Evolutionary conservation across 2,113 vertebrate genomes (phyloP).

Genomic region (Caretta caretta): DNA sequence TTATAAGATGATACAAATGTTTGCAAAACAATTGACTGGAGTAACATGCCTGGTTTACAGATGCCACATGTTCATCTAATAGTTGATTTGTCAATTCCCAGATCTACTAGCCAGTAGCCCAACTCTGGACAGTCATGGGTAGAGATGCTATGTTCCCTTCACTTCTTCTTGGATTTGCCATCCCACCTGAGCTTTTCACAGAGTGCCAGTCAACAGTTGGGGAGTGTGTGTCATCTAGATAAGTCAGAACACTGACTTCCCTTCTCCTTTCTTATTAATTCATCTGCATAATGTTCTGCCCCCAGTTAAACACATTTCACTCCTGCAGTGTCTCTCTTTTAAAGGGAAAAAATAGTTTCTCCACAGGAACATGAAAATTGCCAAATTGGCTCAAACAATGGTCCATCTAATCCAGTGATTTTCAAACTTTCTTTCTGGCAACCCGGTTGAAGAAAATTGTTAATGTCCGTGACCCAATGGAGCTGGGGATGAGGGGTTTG

Average conservation of each 20-base stretch:
- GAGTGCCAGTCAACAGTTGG: background rate
- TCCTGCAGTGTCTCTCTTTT: background rate
- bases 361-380: background rate
- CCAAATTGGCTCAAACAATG: background rate
- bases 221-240: constrained; percentile 4
- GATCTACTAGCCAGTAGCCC: fast-evolving
- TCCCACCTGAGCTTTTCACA: background rate
- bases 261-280: background rate
- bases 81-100: background rate
- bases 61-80: background rate
- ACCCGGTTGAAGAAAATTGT: too few species aligned
- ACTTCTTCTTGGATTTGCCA: background rate
- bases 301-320: constrained; percentile 14
- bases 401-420: background rate
- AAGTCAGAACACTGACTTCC: constrained; percentile 10
- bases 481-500: too few species aligned
- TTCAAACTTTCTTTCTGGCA: too few species aligned
- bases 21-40: background rate
- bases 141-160: background rate
- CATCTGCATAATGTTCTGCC: background rate
- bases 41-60: background rate
- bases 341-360: background rate
- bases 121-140: background rate
- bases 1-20: background rate
- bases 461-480: too few species aligned